These are phyloP conservation scores for Equus quagga DNA, from an alignment of 2,113 vertebrate species.

Conservation along the genomic window DNA sequence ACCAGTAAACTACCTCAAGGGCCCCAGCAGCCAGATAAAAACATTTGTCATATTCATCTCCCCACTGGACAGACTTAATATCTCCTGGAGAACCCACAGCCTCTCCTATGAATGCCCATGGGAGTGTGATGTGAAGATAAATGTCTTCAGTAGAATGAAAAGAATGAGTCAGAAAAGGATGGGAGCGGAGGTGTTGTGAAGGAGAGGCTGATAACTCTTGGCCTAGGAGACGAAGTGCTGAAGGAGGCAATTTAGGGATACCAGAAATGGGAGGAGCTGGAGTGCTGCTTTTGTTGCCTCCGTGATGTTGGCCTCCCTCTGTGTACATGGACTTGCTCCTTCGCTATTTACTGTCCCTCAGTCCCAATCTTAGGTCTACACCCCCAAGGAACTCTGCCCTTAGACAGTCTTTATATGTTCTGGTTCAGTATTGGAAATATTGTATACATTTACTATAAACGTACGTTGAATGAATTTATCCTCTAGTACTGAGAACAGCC, in stretches of 20 bases:
- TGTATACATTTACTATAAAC: neutral
- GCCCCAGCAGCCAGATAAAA: neutral
- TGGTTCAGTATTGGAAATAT: neutral
- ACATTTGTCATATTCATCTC: neutral
- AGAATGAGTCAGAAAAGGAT: neutral
- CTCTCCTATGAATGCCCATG: neutral
- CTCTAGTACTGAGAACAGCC: neutral
- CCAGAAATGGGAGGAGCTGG: neutral
- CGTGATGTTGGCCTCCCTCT: neutral
- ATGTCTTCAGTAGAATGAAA: neutral
- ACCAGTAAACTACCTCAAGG: neutral
- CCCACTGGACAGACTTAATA: neutral
- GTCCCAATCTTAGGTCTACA: neutral
- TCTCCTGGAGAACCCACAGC: neutral
- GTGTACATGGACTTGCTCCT: neutral
- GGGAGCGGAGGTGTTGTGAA: fast-evolving
- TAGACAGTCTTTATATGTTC: neutral
- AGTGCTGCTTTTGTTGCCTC: neutral
- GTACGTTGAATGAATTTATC: neutral
- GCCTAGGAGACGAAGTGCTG: neutral
- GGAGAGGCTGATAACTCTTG: neutral
- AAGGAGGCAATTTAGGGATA: neutral
- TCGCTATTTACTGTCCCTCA: neutral
- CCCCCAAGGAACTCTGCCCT: neutral
- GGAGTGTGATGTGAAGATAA: neutral